A percentile compares a stretch with the other conserved stretches of the same genome.
phyloP scores from a whole-genome alignment of 2,888 invertebrate genomes.

The Leucoptera coffeella region DNA sequence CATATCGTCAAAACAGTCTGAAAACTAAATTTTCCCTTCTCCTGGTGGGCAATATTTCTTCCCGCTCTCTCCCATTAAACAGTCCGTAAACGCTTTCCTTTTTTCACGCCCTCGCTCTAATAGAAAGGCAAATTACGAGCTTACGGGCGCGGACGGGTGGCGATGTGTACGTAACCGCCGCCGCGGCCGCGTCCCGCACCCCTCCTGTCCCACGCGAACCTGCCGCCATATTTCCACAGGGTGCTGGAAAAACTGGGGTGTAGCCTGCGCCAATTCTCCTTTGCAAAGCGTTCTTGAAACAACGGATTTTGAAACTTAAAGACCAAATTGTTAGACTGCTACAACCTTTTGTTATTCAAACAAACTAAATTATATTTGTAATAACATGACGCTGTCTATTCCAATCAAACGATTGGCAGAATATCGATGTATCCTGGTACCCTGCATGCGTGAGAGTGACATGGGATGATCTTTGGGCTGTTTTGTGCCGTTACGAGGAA shows the following conservation, averaged over 20 bases:
- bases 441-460: no score
- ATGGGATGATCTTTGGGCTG: no score
- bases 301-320: no score
- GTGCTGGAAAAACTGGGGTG: constrained; percentile 37
- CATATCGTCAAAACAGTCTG: constrained; percentile 49
- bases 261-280: constrained; percentile 42
- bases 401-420: no score
- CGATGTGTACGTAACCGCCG: constrained; percentile 49
- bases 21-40: constrained; percentile 52
- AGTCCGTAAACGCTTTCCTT: constrained; percentile 54
- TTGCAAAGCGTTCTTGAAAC: no score
- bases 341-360: no score
- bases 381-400: no score
- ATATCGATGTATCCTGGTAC: no score
- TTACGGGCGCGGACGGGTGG: constrained; percentile 53
- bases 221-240: constrained; percentile 21
- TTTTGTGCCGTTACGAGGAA: no score
- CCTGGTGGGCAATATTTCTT: constrained; percentile 50
- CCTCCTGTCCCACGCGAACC: constrained; percentile 11
- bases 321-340: no score
- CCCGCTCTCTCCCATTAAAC: constrained; percentile 53
- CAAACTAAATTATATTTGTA: no score
- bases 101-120: constrained; percentile 54
- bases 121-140: constrained; percentile 56
- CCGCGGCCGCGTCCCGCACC: constrained; percentile 23